Conservation (phyloP, 2,797 vertebrate species). For the Euthynnus affinis region DNA sequence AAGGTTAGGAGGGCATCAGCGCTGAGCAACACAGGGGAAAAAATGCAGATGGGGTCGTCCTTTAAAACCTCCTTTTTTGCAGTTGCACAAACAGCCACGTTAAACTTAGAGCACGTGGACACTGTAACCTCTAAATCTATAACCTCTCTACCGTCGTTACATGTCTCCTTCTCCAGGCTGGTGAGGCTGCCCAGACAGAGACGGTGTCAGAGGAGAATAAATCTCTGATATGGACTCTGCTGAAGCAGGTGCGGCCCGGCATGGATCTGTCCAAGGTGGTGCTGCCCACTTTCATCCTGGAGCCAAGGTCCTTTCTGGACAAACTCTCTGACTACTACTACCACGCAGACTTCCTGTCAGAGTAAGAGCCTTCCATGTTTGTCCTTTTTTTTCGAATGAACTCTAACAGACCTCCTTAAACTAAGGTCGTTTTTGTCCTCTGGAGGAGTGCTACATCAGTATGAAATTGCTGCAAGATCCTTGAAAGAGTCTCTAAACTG, state of each 20-base stretch:
- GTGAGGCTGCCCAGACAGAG: conserved; percentile 97
- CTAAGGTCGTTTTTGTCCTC: no score
- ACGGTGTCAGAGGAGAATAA: conserved; percentile 99
- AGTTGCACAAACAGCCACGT: not conserved
- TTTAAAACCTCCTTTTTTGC: conserved; percentile 17
- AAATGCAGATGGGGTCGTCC: no score
- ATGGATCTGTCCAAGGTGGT: conserved; percentile 99
- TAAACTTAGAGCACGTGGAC: not conserved
- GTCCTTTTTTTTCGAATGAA: not conserved
- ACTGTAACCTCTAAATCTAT: not conserved
- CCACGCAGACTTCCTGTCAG: conserved; percentile 97
- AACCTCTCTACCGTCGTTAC: not conserved
- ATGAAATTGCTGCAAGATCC: no score
- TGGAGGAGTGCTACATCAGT: no score
- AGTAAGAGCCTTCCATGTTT: conserved; percentile 85
- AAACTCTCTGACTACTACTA: conserved; percentile 99
- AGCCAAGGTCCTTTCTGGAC: conserved; percentile 96
- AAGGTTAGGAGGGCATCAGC: no score
- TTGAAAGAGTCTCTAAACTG: no score
- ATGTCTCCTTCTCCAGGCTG: conserved; percentile 85
- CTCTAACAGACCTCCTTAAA: not conserved
- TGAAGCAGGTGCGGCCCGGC: conserved; percentile 98
- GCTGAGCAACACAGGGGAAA: no score
- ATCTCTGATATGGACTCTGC: conserved; percentile 96
- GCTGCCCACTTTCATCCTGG: conserved; percentile 97